A percentile compares a stretch with the other conserved stretches of the same genome.
Evolutionary conservation across 1,140 invertebrate genomes (phyloP).

Genomic region (Aphidius ervi): DNA sequence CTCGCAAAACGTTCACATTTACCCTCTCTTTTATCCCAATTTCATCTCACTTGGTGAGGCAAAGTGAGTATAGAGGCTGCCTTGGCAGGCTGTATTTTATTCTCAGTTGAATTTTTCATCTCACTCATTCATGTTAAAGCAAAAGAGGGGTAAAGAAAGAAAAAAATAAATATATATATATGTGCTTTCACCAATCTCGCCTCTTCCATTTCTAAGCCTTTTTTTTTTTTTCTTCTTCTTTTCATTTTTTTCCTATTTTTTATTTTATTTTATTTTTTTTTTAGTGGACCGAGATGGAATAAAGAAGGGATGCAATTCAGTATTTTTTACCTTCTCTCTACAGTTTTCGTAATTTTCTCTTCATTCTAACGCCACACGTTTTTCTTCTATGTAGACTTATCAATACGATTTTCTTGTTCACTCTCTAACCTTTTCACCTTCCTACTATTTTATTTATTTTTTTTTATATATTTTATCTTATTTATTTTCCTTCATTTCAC

Average conservation of each 20-base stretch:
- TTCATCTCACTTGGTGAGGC: neutral
- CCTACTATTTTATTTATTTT: neutral
- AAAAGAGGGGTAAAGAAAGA: conserved; percentile 2
- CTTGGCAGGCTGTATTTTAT: too few species aligned
- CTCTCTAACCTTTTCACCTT: conserved; percentile 7
- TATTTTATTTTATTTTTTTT: neutral
- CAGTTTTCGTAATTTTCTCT: conserved; percentile 20
- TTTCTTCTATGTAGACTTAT: conserved; percentile 4
- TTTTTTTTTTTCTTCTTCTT: conserved; percentile 22
- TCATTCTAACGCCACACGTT: neutral
- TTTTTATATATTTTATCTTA: conserved; percentile 1
- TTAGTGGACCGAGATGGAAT: neutral
- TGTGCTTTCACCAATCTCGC: conserved; percentile 10
- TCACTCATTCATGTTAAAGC: too few species aligned
- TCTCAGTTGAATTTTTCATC: too few species aligned
- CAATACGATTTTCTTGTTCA: conserved; percentile 5
- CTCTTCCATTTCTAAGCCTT: conserved; percentile 8
- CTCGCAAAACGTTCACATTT: too few species aligned
- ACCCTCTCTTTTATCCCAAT: neutral
- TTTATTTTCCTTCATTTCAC: neutral
- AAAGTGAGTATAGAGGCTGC: too few species aligned
- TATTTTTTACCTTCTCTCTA: conserved; percentile 33
- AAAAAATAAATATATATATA: conserved; percentile 1
- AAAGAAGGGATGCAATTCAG: conserved; percentile 37
- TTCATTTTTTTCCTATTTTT: conserved; percentile 23